Percentiles rank a stretch among this genome's conserved stretches.
Evolutionary conservation across 2,888 invertebrate genomes (phyloP).

Genomic region (Dolichopus griseipennis): DNA sequence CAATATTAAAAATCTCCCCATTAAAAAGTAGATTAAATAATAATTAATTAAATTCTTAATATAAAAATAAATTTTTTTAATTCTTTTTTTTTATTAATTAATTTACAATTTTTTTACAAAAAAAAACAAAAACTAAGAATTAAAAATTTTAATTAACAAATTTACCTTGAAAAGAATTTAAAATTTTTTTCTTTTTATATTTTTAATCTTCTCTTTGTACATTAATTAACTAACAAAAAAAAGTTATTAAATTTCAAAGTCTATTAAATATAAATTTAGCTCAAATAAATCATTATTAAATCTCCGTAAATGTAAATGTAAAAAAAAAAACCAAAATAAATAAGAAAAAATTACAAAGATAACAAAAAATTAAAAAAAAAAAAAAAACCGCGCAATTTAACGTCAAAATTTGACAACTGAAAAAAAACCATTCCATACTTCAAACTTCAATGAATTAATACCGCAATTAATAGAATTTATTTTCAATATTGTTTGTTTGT

Average conservation of each 20-base stretch:
- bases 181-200: too few relatives aligned
- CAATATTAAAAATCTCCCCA: too few relatives aligned
- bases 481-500: too few relatives aligned
- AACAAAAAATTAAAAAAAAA: background rate
- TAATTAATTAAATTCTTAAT: too few relatives aligned
- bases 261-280: background rate
- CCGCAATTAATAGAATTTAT: too few relatives aligned
- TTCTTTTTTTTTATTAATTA: too few relatives aligned
- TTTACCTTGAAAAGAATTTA: background rate
- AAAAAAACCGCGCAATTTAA: background rate
- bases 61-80: too few relatives aligned
- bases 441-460: too few relatives aligned
- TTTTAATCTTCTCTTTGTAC: background rate
- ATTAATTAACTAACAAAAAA: background rate
- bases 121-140: too few relatives aligned
- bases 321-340: background rate
- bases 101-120: too few relatives aligned
- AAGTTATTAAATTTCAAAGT: background rate
- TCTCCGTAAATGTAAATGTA: background rate
- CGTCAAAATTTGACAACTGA: background rate
- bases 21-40: too few relatives aligned
- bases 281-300: slow-evolving; percentile 2
- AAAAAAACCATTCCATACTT: background rate
- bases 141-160: background rate
- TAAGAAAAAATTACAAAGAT: background rate